These are phyloP conservation scores for Dicaeum eximium DNA, from an alignment of 2,113 vertebrate genomes.

Conservation along the genomic window DNA sequence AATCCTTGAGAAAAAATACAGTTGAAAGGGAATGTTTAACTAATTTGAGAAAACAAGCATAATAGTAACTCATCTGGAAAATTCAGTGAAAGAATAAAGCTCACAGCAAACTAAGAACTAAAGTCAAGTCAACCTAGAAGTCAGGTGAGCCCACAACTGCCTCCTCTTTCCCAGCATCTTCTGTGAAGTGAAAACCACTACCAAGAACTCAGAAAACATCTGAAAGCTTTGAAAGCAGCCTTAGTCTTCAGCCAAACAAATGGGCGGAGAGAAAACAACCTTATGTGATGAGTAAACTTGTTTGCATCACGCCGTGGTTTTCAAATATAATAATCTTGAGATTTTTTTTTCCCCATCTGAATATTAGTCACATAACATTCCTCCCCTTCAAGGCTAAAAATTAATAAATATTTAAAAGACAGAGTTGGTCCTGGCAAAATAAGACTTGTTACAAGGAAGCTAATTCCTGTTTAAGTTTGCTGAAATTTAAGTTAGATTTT, in stretches of 20 bases:
- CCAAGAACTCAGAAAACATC: neutral
- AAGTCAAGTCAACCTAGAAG: neutral
- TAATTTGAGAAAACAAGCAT: neutral
- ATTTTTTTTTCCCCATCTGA: neutral
- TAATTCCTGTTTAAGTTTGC: slow-evolving; percentile 7
- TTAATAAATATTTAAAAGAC: slow-evolving; percentile 15
- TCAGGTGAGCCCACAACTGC: neutral
- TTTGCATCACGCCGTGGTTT: neutral
- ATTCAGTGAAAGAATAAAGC: neutral
- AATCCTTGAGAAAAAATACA: slow-evolving; percentile 28
- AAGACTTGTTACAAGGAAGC: slow-evolving; percentile 7
- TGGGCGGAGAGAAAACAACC: neutral
- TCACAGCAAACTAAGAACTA: neutral
- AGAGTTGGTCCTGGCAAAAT: slow-evolving; percentile 12
- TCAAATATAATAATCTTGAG: neutral
- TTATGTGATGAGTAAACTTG: neutral
- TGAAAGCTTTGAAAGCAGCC: neutral
- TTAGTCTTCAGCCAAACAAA: neutral
- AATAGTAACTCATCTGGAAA: neutral
- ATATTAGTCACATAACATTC: neutral
- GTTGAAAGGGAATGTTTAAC: slow-evolving; percentile 47
- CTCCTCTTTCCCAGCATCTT: neutral
- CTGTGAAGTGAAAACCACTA: neutral
- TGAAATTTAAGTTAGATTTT: neutral
- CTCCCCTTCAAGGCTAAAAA: neutral